These are phyloP conservation scores for Ascaphus truei DNA, from an alignment of 2,113 vertebrate genomes.

Conservation along the genomic window DNA sequence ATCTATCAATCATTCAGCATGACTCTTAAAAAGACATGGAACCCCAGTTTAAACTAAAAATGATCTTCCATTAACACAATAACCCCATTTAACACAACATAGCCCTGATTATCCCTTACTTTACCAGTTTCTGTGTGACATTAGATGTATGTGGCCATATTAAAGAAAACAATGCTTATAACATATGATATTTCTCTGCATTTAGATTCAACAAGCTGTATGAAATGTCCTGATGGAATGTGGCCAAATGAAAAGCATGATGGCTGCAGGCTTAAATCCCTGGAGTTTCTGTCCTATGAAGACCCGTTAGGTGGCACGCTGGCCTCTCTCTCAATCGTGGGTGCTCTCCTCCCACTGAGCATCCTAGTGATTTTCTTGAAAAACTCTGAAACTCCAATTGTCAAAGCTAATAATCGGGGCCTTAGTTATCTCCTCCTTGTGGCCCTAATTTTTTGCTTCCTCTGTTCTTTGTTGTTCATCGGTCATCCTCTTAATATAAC, in stretches of 20 bases:
- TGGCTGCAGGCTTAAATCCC: slow-evolving; percentile 38
- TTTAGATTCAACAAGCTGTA: slow-evolving; percentile 41
- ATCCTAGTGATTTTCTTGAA: not conserved
- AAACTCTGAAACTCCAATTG: not conserved
- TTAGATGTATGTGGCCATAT: too few species aligned
- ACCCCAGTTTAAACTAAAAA: too few species aligned
- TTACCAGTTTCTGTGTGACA: too few species aligned
- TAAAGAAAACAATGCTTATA: too few species aligned
- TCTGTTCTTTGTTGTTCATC: slow-evolving; percentile 6
- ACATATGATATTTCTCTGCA: slow-evolving; percentile 15
- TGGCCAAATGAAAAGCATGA: slow-evolving; percentile 39
- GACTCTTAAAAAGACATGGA: too few species aligned
- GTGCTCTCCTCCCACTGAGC: not conserved
- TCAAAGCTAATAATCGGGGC: slow-evolving; percentile 13
- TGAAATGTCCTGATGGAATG: slow-evolving; percentile 42
- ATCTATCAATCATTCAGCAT: too few species aligned
- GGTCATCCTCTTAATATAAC: not conserved
- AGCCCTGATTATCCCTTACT: too few species aligned
- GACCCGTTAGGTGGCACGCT: not conserved
- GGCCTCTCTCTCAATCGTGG: not conserved
- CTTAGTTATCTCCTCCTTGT: slow-evolving; percentile 4
- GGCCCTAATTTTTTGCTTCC: not conserved
- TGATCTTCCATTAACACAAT: too few species aligned
- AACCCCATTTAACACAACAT: too few species aligned
- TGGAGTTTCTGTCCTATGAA: slow-evolving; percentile 23